A percentile compares a stretch with the other conserved stretches of the same genome.
phyloP scores from a whole-genome alignment of 2,888 invertebrate species.

The Chorisops tibialis region DNA sequence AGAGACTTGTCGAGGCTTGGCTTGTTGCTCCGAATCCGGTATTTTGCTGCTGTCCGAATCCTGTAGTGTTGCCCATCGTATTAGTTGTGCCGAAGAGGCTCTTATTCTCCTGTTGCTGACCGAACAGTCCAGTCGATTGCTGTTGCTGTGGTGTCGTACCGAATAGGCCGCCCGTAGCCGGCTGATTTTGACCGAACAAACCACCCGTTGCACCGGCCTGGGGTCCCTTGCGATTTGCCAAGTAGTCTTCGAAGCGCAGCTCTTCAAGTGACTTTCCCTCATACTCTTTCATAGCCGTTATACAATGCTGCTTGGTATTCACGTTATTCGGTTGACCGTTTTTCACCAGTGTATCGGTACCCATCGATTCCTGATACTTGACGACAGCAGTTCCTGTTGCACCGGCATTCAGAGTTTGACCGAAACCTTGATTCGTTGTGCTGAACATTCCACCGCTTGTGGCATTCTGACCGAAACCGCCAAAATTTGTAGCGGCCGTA shows the following conservation, averaged over 20 bases:
- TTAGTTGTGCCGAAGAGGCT: constrained; percentile 51
- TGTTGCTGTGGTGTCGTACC: constrained; percentile 51
- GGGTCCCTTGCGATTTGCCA: constrained; percentile 81
- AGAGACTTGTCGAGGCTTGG: constrained; percentile 59
- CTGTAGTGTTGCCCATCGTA: constrained; percentile 36
- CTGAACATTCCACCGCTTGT: constrained; percentile 56
- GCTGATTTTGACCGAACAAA: constrained; percentile 55
- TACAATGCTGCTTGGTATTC: constrained; percentile 92
- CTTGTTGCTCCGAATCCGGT: constrained; percentile 57
- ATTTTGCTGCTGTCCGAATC: constrained; percentile 54
- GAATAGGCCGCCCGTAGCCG: constrained; percentile 53
- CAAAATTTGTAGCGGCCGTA: constrained; percentile 53
- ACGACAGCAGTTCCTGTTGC: constrained; percentile 64
- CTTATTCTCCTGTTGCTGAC: constrained; percentile 58
- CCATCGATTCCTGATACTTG: constrained; percentile 83
- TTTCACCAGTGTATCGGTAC: constrained; percentile 89
- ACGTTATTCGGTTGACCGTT: constrained; percentile 80
- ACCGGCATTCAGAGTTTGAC: constrained; percentile 37
- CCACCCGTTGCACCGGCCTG: constrained; percentile 51
- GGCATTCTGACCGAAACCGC: constrained; percentile 63
- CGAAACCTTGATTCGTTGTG: constrained; percentile 46
- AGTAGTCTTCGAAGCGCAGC: constrained; percentile 88
- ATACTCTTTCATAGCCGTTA: constrained; percentile 98
- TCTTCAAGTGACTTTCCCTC: constrained; percentile 94
- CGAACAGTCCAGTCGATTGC: constrained; percentile 55